phyloP scores from a whole-genome alignment of 35 echinoderm and acorn worm species.

The Apostichopus parvimensis region DNA sequence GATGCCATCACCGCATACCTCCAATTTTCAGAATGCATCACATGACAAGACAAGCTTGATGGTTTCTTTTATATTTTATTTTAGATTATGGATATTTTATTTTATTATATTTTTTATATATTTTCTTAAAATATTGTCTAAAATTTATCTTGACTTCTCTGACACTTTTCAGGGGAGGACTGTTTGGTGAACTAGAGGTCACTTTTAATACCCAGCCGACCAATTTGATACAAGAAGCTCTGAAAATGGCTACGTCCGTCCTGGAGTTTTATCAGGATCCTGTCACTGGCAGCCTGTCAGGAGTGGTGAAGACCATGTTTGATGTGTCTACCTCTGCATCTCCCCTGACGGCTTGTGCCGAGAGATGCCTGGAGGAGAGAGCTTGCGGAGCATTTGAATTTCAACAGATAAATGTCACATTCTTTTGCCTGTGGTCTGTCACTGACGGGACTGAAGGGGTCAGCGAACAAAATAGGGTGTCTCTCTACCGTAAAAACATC shows the following conservation, averaged over 20 bases:
- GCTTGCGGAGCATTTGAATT: conserved; percentile 92
- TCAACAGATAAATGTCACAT: conserved; percentile 44
- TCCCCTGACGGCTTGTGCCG: conserved; percentile 69
- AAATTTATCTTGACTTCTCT: not conserved
- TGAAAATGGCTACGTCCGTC: conserved; percentile 32
- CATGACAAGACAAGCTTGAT: no score
- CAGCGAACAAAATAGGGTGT: conserved; percentile 69
- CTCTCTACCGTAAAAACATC: conserved; percentile 70
- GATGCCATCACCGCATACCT: not conserved
- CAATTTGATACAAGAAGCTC: conserved; percentile 68
- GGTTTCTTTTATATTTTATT: no score
- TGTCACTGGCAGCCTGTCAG: conserved; percentile 71
- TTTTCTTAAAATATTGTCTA: no score
- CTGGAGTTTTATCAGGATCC: conserved; percentile 75
- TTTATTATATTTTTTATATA: no score
- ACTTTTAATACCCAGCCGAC: conserved; percentile 69
- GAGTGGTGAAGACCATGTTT: conserved; percentile 56
- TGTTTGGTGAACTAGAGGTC: conserved; percentile 91
- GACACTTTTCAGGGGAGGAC: conserved; percentile 62
- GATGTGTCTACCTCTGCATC: conserved; percentile 66
- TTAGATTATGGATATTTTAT: no score
- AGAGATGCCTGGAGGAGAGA: conserved; percentile 76
- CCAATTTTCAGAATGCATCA: no score
- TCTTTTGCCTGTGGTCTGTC: conserved; percentile 79
- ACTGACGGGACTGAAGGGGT: conserved; percentile 53